Base-by-base conservation (phyloP, 2,113 vertebrate species). In the Malaclemys terrapin region DNA sequence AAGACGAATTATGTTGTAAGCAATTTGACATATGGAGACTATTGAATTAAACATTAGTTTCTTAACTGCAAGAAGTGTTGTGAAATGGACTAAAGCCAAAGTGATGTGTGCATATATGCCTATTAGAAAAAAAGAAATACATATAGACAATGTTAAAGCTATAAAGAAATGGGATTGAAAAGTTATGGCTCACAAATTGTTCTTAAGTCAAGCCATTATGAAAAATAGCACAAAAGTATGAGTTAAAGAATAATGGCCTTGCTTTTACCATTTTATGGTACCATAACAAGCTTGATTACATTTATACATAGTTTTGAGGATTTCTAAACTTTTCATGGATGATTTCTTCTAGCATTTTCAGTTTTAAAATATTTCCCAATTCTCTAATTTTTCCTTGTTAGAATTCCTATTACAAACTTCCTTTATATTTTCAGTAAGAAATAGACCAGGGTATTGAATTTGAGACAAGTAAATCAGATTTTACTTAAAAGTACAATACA, bases 151-250 rank as follows among this genome's bases (percentile, higher is more conserved):
- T 25, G 62, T 27, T 38, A 69, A 89, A n/a, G 11, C 7, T 88
- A 59, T 86, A 85, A 87, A 95, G 56, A 38, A 82, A 91, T 57
- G 14, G 4, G 6, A 83, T 93, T 92, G 95, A 27, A 85, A 29
- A 95, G 6, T 20, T 29, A 87, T 79, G 42, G 49, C 42, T 91
- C 50, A 82, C 49, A 95, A 25, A 81, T 1, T 62, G 86, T 35
- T 95, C 82, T 88, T 80, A 92, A 93, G 90, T 78, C 12, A 93
- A 92, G 31, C 8, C 79, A 90, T 45, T 86, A 69, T 0, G 2
- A 93, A 93, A 94, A 83, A 52, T 49, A 91, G 38, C 52, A 93
- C 12, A 81, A 89, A 87, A 88, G 10, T 0, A 1, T 24, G 24
- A 90, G 14, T 22, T 65, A 84, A 45, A 85, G 2, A 42, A 80